Base-by-base conservation (phyloP, 2,113 vertebrate genomes). In the Cheirogaleus medius region DNA sequence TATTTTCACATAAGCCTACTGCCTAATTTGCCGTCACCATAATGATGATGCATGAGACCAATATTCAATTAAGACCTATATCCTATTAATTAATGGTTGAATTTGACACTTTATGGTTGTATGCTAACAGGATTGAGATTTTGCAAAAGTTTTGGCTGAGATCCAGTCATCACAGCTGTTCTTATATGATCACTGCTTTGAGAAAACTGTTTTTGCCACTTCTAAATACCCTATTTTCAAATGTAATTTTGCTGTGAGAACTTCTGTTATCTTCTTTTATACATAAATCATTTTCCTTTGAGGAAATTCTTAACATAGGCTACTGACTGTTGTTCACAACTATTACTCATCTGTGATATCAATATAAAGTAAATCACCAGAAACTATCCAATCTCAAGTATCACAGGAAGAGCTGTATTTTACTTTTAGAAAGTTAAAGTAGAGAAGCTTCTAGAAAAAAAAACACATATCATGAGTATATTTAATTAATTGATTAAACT, bases 61-160 rank as follows among this genome's bases (percentile, higher is more conserved):
- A 2, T 76, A 68, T 84, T 98, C 95, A 98, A 95, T 97, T 97
- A 97, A 84, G 95, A 96, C 88, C 68, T 68, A 63, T 95, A 81
- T 98, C 44, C 68, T 93, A 37, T 97, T 97, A 98, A 97, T 88
- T 91, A 92, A 94, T 92, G 66, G 88, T 69, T 98, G 91, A 93
- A 85, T 98, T 95, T 84, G 97, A 73, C 83, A 81, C 87, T 86
- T 95, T 73, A 18, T 68, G 91, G 39, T 81, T 47, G 15, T 47
- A 37, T 81, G 58, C 84, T 94, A 83, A 96, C 74, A 97, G 4
- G 29, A 39, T 85, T 97, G 96, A 97, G 85, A 44, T 81, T 93
- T n/a, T 94, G 4, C 95, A 39, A 85, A 63, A 90, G 6, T 47
- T 93, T 91, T 97, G 96, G 96, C 93, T 95, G 42, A 77, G 56